Base-by-base conservation (phyloP, 2,113 vertebrate genomes). In the Centropus unirufus region DNA sequence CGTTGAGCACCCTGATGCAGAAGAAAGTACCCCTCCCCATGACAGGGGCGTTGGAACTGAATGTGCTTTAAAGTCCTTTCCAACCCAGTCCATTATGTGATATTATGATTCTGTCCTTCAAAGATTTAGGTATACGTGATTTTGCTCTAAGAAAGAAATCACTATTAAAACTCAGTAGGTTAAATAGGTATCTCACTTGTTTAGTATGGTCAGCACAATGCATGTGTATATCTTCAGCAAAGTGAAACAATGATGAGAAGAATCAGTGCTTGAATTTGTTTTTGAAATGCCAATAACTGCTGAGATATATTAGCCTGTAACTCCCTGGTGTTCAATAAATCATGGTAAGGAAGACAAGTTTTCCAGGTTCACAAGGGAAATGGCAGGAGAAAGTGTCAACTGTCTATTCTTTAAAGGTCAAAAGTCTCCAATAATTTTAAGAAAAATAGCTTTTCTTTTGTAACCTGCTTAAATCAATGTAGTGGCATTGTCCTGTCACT, bases 351-450 rank as follows among this genome's bases (percentile, higher is more conserved):
- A 92, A 92, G 94, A 91, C 87, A 85, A 84, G 89, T 79, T 91
- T 87, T 95, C 91, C 66, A 87, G 91, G 95, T 89, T 91, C 94
- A 85, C 66, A 83, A 64, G 46, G 83, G 49, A 91, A 80, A 84
- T 76, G 87, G 80, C 66, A 74, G 81, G 36, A 85, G 18, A 89
- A 91, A 79, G 86, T 91, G 92, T 91, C 92, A 94, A 91, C 89
- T 77, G 30, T 89, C 89, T 94, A 87, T 91, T 93, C 95, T 93
- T 91, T 58, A 95, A 96, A 97, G 93, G 94, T 95, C 87, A 92
- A 61, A 93, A 96, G 87, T 89, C 87, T 92, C 89, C 54, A 93
- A 93, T 86, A 92, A 39, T 86, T 93, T 89, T 81, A 86, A 93
- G 94, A 94, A 94, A 96, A 89, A 92, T 87, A 86, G 49, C 36